Evolutionary conservation across 2,888 invertebrate species (phyloP).

Genomic region (Agriopis aurantiaria): DNA sequence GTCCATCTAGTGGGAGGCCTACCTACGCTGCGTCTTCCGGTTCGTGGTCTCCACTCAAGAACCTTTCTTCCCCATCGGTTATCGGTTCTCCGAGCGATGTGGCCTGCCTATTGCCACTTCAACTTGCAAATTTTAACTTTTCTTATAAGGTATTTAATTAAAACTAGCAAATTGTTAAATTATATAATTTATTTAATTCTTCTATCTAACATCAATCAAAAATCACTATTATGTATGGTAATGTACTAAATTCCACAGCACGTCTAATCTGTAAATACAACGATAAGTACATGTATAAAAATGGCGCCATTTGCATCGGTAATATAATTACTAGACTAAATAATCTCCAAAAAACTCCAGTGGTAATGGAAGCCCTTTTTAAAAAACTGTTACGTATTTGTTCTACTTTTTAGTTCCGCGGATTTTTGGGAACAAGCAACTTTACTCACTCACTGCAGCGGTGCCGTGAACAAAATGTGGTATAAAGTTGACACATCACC

Average conservation of each 20-base stretch:
- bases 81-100: too few relatives aligned
- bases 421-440: background rate
- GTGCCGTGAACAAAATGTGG: too few relatives aligned
- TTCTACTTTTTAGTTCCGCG: background rate
- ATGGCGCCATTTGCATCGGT: background rate
- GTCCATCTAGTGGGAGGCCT: too few relatives aligned
- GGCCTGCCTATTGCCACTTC: too few relatives aligned
- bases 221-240: background rate
- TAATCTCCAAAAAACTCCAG: background rate
- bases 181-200: constrained; percentile 8
- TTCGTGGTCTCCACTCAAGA: too few relatives aligned
- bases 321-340: background rate
- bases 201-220: constrained; percentile 5
- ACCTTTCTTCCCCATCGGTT: too few relatives aligned
- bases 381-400: constrained; percentile 3
- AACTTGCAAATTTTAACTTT: too few relatives aligned
- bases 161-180: background rate
- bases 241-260: background rate
- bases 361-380: constrained; percentile 21
- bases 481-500: too few relatives aligned
- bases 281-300: constrained; percentile 1
- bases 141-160: too few relatives aligned
- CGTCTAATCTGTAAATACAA: background rate
- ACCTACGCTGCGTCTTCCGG: too few relatives aligned
- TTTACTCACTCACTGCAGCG: too few relatives aligned